Evolutionary conservation across 2,113 vertebrate species (phyloP), one percentile per base, ranked within the genome.

Genomic region (Thymallus thymallus): DNA sequence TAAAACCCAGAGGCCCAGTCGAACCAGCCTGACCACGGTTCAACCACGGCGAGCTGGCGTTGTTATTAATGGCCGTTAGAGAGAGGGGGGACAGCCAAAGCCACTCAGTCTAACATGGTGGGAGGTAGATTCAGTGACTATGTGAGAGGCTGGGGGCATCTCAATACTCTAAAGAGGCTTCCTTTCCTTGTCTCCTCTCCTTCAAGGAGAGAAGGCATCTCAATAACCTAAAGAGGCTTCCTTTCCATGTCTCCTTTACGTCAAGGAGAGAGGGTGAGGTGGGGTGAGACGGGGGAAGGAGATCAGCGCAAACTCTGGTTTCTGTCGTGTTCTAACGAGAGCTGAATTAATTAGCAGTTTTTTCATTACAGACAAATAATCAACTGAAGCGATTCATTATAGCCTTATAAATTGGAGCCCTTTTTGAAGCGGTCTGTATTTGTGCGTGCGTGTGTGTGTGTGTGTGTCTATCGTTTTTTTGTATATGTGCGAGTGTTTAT

Each of bases 261-360:
- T 18, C 35, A 41, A 41, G 32, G n/a, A 46, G 1, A 82, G 82
- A 78, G 79, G 65, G 41, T 65, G 75, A 73, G 77, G 64, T 63
- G 70, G 63, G 46, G 74, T 32, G 68, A 69, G n/a, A 16, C 18
- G 20, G 20, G 32, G 20, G 32, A 78, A 46, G 72, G 82, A 89
- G 82, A 89, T 88, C 85, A 88, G 75, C 87, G 81, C 56, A 78
- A 74, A 71, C 45, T 76, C 72, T 77, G 90, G 87, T 85, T 87
- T 84, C 66, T 46, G 80, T 85, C 71, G 68, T 64, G 80, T 85
- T 84, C 85, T 88, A 88, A 81, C 41, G 26, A 84, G 72, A 69
- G 69, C 82, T 65, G 63, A 84, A 72, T 87, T 89, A 81, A 89
- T 90, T 89, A 89, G 88, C 84, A 83, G 83, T 75, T 79, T 79